These are phyloP conservation scores for Conistra vaccinii DNA, from an alignment of 2,888 invertebrate species.

Conservation along the genomic window DNA sequence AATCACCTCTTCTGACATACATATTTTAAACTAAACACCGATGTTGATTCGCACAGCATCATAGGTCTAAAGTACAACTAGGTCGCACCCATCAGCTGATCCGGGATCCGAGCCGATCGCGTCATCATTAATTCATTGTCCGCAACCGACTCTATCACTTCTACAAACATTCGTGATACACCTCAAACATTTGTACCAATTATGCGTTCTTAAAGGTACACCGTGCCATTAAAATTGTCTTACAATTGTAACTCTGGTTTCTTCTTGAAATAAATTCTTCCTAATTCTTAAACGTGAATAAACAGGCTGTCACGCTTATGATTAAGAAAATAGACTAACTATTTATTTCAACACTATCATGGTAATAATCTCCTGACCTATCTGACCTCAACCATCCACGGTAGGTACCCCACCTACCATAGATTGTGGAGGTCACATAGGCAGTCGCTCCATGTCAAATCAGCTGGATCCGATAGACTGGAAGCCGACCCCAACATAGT, in stretches of 20 bases:
- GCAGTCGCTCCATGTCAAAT: no score
- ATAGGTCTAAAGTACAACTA: slow-evolving; percentile 56
- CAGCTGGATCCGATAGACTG: not conserved
- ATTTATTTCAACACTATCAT: not conserved
- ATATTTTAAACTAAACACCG: not conserved
- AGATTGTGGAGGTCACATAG: not conserved
- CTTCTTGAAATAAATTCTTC: not conserved
- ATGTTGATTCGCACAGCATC: slow-evolving; percentile 56
- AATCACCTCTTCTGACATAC: no score
- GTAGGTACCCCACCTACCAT: no score
- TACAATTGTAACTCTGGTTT: not conserved
- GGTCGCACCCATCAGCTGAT: slow-evolving; percentile 61
- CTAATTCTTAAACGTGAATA: not conserved
- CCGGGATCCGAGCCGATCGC: slow-evolving; percentile 49
- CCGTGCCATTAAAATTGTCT: not conserved
- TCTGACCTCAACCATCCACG: no score
- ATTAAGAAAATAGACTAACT: not conserved
- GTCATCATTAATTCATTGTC: slow-evolving; percentile 59
- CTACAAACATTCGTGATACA: slow-evolving; percentile 40
- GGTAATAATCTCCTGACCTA: no score
- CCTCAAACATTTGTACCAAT: slow-evolving; percentile 38
- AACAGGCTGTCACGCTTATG: not conserved
- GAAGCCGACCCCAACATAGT: not conserved
- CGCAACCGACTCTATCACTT: slow-evolving; percentile 54
- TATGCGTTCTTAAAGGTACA: slow-evolving; percentile 1